Conservation (phyloP, 2,888 invertebrate species). For the Ectobius pallidus region DNA sequence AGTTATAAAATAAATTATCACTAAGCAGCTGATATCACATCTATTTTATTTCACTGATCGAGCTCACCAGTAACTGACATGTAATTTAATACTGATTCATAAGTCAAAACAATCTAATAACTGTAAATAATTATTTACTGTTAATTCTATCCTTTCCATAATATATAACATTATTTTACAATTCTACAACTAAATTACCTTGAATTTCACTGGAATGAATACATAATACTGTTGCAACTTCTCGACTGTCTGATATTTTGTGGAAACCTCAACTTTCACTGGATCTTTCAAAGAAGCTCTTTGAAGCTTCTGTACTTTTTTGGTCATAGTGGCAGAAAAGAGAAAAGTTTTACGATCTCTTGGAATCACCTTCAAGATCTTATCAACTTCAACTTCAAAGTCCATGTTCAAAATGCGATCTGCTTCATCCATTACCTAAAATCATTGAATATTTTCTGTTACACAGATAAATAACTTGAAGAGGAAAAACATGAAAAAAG, state of each 20-base stretch:
- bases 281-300: slow-evolving; percentile 93
- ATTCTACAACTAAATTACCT: no score
- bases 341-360: slow-evolving; percentile 89
- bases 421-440: slow-evolving; percentile 96
- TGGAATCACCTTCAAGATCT: slow-evolving; percentile 91
- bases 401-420: slow-evolving; percentile 99
- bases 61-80: no score
- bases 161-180: no score
- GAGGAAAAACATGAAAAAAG: no score
- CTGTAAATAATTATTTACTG: no score
- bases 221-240: slow-evolving; percentile 93
- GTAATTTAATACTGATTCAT: no score
- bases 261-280: slow-evolving; percentile 93
- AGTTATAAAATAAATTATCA: no score
- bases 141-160: no score
- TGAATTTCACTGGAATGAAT: slow-evolving; percentile 94
- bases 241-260: slow-evolving; percentile 97
- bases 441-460: slow-evolving; percentile 2
- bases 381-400: slow-evolving; percentile 97
- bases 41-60: no score
- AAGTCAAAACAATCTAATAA: no score
- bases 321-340: slow-evolving; percentile 99
- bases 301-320: slow-evolving; percentile 94
- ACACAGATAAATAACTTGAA: no score
- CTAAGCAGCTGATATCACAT: no score